Base-by-base conservation (phyloP, 2,113 vertebrate species). In the Onychostoma macrolepis region DNA sequence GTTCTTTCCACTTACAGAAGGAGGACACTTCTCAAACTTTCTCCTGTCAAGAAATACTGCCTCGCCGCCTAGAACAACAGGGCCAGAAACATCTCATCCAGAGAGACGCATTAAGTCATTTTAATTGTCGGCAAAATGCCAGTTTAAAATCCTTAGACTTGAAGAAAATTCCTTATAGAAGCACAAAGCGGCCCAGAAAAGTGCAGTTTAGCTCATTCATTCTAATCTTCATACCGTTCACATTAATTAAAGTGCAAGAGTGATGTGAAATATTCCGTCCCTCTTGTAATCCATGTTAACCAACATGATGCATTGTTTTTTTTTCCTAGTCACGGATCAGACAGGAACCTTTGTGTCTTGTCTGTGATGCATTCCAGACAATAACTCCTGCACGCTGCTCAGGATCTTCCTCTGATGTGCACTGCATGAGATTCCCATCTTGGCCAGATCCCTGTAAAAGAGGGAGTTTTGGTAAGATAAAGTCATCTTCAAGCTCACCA, bases 301-400 rank as follows among this genome's bases (percentile, higher is more conserved):
- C 89, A 89, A 90, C 88, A 85, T 90, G 86, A 89, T 90, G 83
- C 13, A 38, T 45, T 30, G 48, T 43, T 87, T 88, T 89, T 15
- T 86, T 83, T 87, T 88, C 50, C 24, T 82, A 61, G 72, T 72
- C 61, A 67, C 26, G 63, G 89, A 94, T 99, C 96, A 99, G 95
- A 99, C 98, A 6, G 98, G 97, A 94, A 98, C 96, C 97, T 99
- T 99, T 92, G 96, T 96, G 94, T 97, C 98, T 50, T 99, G 98
- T 89, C 97, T 96, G 92, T 99, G 98, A 93, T 99, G 97, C 96
- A 99, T 97, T 92, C 98, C 97, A 94, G 96, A 96, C 91, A 96
- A 93, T 96, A 99, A 98, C 63, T 97, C 96, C 93, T 99, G 97
- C 87, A 99, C 94, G 0, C 96, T 98, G 94, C 91, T 98, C 94